Evolutionary conservation across 2,113 vertebrate species (phyloP).

Genomic region (Onychostruthus taczanowskii): DNA sequence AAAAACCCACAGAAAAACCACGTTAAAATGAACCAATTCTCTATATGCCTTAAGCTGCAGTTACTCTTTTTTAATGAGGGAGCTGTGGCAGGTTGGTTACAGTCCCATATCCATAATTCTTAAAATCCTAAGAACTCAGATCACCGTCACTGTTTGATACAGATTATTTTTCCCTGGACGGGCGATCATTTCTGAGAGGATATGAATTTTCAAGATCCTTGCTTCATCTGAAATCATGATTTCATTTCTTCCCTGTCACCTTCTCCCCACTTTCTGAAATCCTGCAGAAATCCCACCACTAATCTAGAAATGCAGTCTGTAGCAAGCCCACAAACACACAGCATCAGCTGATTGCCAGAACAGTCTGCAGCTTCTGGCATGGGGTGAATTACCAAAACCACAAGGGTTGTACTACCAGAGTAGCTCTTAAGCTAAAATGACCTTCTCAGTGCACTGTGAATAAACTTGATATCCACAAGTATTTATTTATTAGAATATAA

Average conservation of each 20-base stretch:
- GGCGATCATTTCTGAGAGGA: not conserved
- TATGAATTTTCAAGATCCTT: not conserved
- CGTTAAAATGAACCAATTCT: not conserved
- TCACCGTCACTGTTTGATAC: not conserved
- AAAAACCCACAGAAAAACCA: not conserved
- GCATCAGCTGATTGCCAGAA: not conserved
- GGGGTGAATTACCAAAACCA: not conserved
- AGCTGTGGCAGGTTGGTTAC: not conserved
- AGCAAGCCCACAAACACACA: not conserved
- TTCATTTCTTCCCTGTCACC: not conserved
- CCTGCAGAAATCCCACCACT: not conserved
- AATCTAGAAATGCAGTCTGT: not conserved
- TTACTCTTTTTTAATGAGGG: not conserved
- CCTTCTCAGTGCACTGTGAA: not conserved
- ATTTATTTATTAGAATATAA: not conserved
- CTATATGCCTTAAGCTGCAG: not conserved
- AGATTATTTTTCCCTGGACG: not conserved
- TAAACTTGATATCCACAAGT: not conserved
- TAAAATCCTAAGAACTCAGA: not conserved
- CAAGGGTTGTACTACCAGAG: not conserved
- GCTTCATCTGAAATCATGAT: not conserved
- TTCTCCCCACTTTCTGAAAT: not conserved
- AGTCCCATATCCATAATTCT: not conserved
- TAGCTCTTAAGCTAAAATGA: not conserved
- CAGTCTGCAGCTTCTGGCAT: not conserved